Conservation (phyloP, 2,888 invertebrate genomes). For the Keiferia lycopersicella region DNA sequence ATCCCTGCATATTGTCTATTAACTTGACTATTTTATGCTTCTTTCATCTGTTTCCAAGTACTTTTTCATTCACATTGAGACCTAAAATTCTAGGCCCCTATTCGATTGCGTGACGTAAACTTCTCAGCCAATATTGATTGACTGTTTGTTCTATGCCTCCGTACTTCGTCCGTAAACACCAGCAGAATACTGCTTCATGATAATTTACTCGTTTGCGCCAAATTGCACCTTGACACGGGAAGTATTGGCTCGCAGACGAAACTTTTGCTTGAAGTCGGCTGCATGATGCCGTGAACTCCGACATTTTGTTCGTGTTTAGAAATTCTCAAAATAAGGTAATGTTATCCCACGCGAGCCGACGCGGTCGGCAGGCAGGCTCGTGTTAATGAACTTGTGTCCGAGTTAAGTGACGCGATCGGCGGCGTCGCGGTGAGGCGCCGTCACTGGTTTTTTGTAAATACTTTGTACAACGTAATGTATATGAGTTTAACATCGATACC, state of each 20-base stretch:
- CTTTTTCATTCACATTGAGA: not conserved
- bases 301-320: not conserved
- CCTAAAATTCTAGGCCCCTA: not conserved
- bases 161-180: conserved; percentile 21
- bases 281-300: conserved; percentile 13
- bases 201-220: conserved; percentile 30
- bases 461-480: conserved; percentile 27
- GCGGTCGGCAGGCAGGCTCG: not conserved
- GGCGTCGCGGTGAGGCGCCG: conserved; percentile 16
- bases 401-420: conserved; percentile 22
- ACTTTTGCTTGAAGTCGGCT: not conserved
- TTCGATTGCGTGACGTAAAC: conserved; percentile 24
- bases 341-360: not conserved
- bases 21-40: not conserved
- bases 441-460: conserved; percentile 24
- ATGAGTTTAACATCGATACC: conserved; percentile 26
- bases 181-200: conserved; percentile 23
- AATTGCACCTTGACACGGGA: conserved; percentile 30
- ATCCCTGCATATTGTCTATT: not conserved
- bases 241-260: conserved; percentile 8
- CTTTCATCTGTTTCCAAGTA: not conserved
- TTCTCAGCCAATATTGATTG: conserved; percentile 26
- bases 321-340: not conserved
- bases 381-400: conserved; percentile 22
- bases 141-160: conserved; percentile 12